Percentiles rank a stretch among this genome's conserved stretches.
These are phyloP conservation scores for Crotalus viridis DNA, from an alignment of 2,113 vertebrate species.

Conservation along the genomic window DNA sequence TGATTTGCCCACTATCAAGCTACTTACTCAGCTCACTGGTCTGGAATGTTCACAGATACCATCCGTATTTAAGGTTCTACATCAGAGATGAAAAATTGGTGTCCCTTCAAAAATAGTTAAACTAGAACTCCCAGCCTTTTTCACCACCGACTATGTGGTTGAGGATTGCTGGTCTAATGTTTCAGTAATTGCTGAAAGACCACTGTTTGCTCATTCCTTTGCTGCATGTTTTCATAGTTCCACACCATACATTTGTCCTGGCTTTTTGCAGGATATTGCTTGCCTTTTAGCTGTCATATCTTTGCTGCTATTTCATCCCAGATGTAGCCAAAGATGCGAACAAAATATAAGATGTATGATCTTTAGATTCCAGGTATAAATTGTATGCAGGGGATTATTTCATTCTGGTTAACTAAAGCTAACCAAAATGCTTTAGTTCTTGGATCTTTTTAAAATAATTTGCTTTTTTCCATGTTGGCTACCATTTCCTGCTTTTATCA, in stretches of 20 bases:
- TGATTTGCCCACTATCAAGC: not conserved
- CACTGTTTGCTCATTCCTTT: not conserved
- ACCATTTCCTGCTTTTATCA: not conserved
- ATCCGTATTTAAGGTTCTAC: not conserved
- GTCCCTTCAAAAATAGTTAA: not conserved
- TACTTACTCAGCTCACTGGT: not conserved
- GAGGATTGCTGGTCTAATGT: not conserved
- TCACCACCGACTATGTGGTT: not conserved
- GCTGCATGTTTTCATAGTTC: not conserved
- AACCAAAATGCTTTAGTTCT: not conserved
- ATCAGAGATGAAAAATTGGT: not conserved
- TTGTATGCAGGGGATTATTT: not conserved
- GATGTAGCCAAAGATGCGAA: not conserved
- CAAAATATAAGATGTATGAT: not conserved
- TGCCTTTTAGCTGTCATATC: not conserved
- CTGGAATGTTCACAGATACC: not conserved
- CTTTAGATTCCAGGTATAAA: not conserved
- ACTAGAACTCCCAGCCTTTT: not conserved
- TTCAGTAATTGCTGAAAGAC: not conserved
- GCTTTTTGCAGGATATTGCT: not conserved
- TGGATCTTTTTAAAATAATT: not conserved
- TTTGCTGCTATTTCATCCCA: no score
- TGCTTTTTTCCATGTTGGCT: not conserved
- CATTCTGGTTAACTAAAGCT: not conserved
- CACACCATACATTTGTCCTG: not conserved